Conservation (phyloP, 2,113 vertebrate genomes). For the Muntiacus muntjak region DNA sequence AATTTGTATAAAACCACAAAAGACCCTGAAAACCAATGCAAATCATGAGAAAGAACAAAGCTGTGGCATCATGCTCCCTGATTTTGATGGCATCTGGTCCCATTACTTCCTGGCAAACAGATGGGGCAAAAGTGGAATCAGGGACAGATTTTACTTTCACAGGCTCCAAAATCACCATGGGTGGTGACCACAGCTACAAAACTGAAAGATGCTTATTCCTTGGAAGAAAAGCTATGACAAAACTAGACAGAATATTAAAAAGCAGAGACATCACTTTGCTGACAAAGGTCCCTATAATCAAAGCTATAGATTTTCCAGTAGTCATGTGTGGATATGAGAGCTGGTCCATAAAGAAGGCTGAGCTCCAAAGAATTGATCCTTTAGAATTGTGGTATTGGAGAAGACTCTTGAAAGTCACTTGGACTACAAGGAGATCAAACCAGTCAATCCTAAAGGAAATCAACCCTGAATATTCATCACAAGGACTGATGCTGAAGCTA, state of each 20-base stretch:
- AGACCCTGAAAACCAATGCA: not conserved
- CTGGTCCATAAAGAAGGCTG: not conserved
- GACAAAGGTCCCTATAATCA: not conserved
- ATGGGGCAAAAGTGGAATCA: not conserved
- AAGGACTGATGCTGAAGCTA: not conserved
- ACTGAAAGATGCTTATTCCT: not conserved
- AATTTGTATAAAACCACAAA: not conserved
- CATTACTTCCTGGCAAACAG: not conserved
- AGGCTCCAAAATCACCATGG: not conserved
- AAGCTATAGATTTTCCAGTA: not conserved
- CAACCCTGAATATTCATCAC: not conserved
- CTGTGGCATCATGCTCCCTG: not conserved
- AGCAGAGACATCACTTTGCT: not conserved
- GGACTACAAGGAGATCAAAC: not conserved
- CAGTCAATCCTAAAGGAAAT: not conserved
- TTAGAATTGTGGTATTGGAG: not conserved
- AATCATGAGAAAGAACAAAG: not conserved
- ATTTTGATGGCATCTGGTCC: not conserved
- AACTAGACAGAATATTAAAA: not conserved
- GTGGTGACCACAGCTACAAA: not conserved
- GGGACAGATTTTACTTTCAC: not conserved
- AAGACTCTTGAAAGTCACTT: not conserved
- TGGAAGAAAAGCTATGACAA: not conserved
- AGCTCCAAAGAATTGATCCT: not conserved
- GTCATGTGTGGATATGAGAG: not conserved